Evolutionary conservation across 92 coral and sea anemone species (phyloP), one percentile per base, ranked within the genome.

Genomic region (Pocillopora grandis): DNA sequence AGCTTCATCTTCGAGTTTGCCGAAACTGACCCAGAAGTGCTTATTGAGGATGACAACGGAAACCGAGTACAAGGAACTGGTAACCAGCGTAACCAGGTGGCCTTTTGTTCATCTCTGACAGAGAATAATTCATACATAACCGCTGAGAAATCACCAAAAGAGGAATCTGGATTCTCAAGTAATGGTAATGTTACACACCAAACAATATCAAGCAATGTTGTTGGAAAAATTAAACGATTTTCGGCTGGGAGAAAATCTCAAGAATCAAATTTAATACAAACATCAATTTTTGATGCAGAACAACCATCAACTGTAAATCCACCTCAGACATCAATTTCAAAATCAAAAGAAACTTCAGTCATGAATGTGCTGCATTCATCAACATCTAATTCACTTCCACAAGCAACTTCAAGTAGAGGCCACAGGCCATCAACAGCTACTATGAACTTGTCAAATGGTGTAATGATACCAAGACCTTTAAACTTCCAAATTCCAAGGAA

Each of bases 1-100:
- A 80, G 55, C 55, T 23, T 80, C 58, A 70, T 80, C 20, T 49
- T 68, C 19, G 84, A 80, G 48, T 70, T 80, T 33, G 57, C 76
- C 5, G 58, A 35, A 27, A 35, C 76, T 69, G 58, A 12, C 3
- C 35, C 68, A 14, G 59, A 70, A 11, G 68, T 13, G 58, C 21
- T 16, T 1, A 70, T 4, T 33, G 76, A 35, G 36, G 68, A 69
- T 69, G 84, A 58, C 12, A 23, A 56, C 18, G 76, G 59, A n/a
- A 19, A 12, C 11, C 33, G 5, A 0, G 2, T 8, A 19, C 10
- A 70, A 31, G 42, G 58, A 33, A 58, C 35, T 48, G 52, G 62
- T 33, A 59, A 58, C 31, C n/a, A 18, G 13, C 36, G 49, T 55
- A 64, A 21, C 11, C 48, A 79, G 66, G 58, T 68, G 3, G 20